Evolutionary conservation across 2,113 vertebrate genomes (phyloP).

Genomic region (Vombatus ursinus): DNA sequence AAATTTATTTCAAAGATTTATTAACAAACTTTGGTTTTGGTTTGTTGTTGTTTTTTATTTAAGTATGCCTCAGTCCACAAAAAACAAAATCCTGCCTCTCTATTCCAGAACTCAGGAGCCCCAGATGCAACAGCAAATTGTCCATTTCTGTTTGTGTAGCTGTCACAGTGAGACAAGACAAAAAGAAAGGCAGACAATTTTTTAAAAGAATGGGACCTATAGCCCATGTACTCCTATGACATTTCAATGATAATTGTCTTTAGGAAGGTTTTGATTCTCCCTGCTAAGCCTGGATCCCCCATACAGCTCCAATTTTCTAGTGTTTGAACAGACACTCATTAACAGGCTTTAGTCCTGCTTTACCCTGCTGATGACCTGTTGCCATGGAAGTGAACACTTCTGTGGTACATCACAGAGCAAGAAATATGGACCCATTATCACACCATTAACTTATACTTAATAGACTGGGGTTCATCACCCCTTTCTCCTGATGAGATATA

Average conservation of each 20-base stretch:
- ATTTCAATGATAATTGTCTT: neutral
- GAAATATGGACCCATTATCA: constrained; percentile 22
- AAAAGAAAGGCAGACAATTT: neutral
- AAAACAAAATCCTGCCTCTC: neutral
- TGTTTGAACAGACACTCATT: constrained; percentile 12
- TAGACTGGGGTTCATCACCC: constrained; percentile 20
- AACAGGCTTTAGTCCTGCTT: neutral
- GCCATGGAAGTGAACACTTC: neutral
- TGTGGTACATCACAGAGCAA: neutral
- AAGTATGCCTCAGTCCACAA: neutral
- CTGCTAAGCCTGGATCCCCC: neutral
- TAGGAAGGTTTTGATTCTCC: neutral
- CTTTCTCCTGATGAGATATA: neutral
- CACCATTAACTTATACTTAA: constrained; percentile 13
- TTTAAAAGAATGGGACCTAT: neutral
- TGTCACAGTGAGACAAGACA: neutral
- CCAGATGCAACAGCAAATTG: neutral
- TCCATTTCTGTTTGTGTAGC: neutral
- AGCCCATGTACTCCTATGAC: neutral
- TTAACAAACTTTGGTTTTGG: neutral
- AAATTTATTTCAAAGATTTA: neutral
- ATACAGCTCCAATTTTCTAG: neutral
- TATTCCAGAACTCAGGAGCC: neutral
- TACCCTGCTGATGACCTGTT: constrained; percentile 18
- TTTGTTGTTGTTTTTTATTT: neutral